Evolutionary conservation across 2,888 invertebrate genomes (phyloP).

Genomic region (Drosophila buzzatii): DNA sequence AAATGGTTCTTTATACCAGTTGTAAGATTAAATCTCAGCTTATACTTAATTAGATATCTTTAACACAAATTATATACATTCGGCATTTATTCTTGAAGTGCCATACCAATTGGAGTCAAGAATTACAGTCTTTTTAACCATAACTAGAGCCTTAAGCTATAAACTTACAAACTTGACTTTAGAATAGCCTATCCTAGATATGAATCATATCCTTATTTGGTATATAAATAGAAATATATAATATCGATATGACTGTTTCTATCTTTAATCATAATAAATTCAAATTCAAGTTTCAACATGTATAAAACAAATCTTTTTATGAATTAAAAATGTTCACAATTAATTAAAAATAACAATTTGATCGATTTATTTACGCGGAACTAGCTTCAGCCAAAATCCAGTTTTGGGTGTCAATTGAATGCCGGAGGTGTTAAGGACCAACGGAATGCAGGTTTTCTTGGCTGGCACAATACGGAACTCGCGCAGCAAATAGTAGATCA

Average conservation of each 20-base stretch:
- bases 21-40: neutral
- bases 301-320: neutral
- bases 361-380: slow-evolving; percentile 55
- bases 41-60: neutral
- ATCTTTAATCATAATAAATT: neutral
- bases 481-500: slow-evolving; percentile 80
- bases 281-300: neutral
- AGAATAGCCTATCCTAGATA: neutral
- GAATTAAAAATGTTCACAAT: neutral
- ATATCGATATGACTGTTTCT: neutral
- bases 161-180: neutral
- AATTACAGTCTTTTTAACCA: neutral
- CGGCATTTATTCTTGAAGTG: neutral
- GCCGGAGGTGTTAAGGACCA: slow-evolving; percentile 61
- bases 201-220: neutral
- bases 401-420: slow-evolving; percentile 76
- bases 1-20: slow-evolving; percentile 47
- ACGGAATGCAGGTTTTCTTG: slow-evolving; percentile 74
- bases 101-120: neutral
- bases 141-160: neutral
- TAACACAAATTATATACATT: neutral
- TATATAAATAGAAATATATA: too few species aligned
- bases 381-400: slow-evolving; percentile 83
- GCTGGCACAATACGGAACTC: slow-evolving; percentile 76
- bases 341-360: slow-evolving; percentile 80